A percentile compares a stretch with the other conserved stretches of the same genome.
phyloP scores from a whole-genome alignment of 1,140 invertebrate genomes.

The Euura saliciscinereae region DNA sequence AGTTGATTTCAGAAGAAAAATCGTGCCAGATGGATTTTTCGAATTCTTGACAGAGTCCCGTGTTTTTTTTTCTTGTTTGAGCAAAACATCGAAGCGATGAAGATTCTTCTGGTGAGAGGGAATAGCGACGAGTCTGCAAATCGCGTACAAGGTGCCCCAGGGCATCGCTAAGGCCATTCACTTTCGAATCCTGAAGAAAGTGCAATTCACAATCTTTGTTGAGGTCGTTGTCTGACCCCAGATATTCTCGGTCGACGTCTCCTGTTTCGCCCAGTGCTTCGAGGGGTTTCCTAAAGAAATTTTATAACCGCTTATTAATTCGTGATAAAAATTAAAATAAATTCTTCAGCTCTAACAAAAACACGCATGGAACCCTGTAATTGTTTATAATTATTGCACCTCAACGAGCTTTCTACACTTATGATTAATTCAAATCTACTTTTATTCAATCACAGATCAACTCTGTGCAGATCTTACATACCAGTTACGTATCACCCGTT shows the following conservation, averaged over 20 bases:
- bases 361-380: neutral
- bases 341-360: neutral
- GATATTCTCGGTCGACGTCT: slow-evolving; percentile 4
- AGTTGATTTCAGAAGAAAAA: too few relatives aligned
- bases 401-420: neutral
- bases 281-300: neutral
- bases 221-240: slow-evolving; percentile 28
- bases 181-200: slow-evolving; percentile 39
- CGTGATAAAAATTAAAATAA: neutral
- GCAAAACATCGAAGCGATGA: neutral
- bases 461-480: neutral
- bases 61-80: too few relatives aligned
- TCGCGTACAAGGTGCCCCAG: neutral
- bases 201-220: slow-evolving; percentile 21
- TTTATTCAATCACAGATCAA: neutral
- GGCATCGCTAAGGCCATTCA: slow-evolving; percentile 27
- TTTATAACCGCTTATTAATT: neutral
- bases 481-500: neutral
- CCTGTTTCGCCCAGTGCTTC: neutral
- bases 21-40: too few relatives aligned
- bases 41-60: too few relatives aligned
- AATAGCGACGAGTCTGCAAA: slow-evolving; percentile 13
- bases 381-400: neutral
- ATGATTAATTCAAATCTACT: neutral
- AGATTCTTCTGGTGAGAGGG: neutral